Evolutionary conservation across 1,140 invertebrate genomes (phyloP).

Genomic region (Parapsyche elsis): DNA sequence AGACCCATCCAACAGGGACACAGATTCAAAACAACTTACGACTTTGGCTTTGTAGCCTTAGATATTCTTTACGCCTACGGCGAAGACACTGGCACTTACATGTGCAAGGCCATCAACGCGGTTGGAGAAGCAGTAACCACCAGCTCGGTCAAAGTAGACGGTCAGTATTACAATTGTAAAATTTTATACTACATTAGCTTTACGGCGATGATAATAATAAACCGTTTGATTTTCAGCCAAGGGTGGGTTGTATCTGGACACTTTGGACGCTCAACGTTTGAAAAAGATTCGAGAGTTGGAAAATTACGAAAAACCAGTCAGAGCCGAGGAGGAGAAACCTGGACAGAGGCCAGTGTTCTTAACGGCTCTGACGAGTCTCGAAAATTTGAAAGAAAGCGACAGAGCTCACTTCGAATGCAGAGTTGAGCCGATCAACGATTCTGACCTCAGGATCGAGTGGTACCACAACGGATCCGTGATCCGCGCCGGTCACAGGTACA

Average conservation of each 20-base stretch:
- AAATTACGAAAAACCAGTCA: slow-evolving; percentile 79
- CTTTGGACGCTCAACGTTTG: slow-evolving; percentile 87
- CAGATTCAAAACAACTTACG: slow-evolving; percentile 92
- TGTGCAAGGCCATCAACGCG: slow-evolving; percentile 92
- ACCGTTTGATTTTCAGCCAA: slow-evolving; percentile 71
- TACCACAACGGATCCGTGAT: slow-evolving; percentile 87
- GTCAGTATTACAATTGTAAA: slow-evolving; percentile 65
- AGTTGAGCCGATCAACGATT: slow-evolving; percentile 95
- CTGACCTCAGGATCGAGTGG: slow-evolving; percentile 96
- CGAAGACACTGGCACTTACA: slow-evolving; percentile 95
- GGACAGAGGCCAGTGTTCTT: slow-evolving; percentile 88
- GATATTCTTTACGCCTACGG: slow-evolving; percentile 97
- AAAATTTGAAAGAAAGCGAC: slow-evolving; percentile 90
- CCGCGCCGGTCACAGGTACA: slow-evolving; percentile 85
- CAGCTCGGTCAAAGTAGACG: slow-evolving; percentile 84
- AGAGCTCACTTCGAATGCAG: slow-evolving; percentile 95
- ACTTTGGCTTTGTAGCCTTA: slow-evolving; percentile 95
- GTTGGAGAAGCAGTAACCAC: slow-evolving; percentile 93
- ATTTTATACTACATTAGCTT: too few relatives aligned
- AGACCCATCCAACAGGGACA: slow-evolving; percentile 89
- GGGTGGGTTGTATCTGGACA: slow-evolving; percentile 85
- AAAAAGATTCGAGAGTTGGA: slow-evolving; percentile 92
- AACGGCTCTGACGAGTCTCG: slow-evolving; percentile 85
- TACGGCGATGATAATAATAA: slow-evolving; percentile 15
- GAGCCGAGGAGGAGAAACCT: slow-evolving; percentile 80